Percentiles rank a stretch among this genome's conserved stretches.
These are phyloP conservation scores for Drosophila ananassae DNA, from an alignment of 1,140 invertebrate species.

Conservation along the genomic window DNA sequence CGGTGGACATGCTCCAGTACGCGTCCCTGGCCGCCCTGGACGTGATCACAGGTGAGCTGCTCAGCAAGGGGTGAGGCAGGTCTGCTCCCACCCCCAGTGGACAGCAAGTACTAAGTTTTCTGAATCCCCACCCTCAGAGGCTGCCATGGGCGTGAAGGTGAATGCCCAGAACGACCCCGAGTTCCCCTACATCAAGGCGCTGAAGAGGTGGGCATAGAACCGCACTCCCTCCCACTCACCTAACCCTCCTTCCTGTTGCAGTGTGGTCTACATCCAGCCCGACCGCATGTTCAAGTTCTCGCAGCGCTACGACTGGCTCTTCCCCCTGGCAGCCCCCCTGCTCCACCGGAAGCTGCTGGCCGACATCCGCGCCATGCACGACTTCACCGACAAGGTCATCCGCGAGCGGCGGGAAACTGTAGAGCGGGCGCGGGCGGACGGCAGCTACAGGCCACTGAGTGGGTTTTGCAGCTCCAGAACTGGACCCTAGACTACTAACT, in stretches of 20 bases:
- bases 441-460: conserved; percentile 64
- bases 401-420: conserved; percentile 55
- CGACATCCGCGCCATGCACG: conserved; percentile 72
- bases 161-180: conserved; percentile 86
- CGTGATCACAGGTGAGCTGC: conserved; percentile 57
- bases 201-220: conserved; percentile 83
- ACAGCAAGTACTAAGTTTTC: not conserved
- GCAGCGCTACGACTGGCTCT: conserved; percentile 68
- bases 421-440: conserved; percentile 56
- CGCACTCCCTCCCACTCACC: not conserved
- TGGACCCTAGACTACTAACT: not conserved
- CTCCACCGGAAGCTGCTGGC: conserved; percentile 40
- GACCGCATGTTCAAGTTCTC: conserved; percentile 66
- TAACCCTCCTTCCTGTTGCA: not conserved
- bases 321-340: conserved; percentile 42
- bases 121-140: conserved; percentile 84
- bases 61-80: not conserved
- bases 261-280: conserved; percentile 64
- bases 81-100: too few relatives aligned
- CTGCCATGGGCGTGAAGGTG: conserved; percentile 89
- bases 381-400: conserved; percentile 76
- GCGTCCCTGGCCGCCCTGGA: conserved; percentile 67
- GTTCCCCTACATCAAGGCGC: conserved; percentile 86
- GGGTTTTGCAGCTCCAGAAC: conserved; percentile 17
- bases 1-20: conserved; percentile 44